These are phyloP conservation scores for Plumapathes pennacea DNA, from an alignment of 92 coral and sea anemone genomes.

Conservation along the genomic window DNA sequence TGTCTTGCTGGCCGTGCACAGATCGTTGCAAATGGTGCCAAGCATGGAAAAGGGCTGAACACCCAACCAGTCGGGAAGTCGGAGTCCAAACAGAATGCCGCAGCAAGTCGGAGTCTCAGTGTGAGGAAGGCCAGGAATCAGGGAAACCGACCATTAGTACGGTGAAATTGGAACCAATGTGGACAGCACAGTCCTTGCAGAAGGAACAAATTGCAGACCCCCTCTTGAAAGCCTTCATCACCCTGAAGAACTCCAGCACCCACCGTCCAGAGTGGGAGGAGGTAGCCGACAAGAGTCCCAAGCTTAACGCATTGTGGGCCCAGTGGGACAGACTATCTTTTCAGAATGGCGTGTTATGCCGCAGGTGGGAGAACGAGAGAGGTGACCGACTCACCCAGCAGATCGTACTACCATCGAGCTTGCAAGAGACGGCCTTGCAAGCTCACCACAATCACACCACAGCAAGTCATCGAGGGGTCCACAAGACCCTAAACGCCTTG, in stretches of 20 bases:
- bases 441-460: conserved; percentile 15
- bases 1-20: conserved; percentile 1
- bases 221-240: conserved; percentile 7
- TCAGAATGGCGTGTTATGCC: conserved; percentile 8
- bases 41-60: conserved; percentile 4
- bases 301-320: background rate
- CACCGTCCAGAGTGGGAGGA: conserved; percentile 1
- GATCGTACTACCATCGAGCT: conserved; percentile 6
- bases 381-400: conserved; percentile 15
- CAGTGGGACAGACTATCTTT: conserved; percentile 5
- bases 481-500: conserved; percentile 27
- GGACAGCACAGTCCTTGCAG: conserved; percentile 20
- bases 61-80: conserved; percentile 1
- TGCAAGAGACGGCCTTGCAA: conserved; percentile 5
- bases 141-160: background rate
- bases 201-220: conserved; percentile 4
- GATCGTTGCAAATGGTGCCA: conserved; percentile 7
- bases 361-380: conserved; percentile 14
- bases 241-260: background rate
- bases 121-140: background rate
- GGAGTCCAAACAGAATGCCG: conserved; percentile 2
- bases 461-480: conserved; percentile 11
- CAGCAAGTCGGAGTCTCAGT: too few species aligned
- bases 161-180: conserved; percentile 24
- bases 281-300: background rate